These are phyloP conservation scores for Syndactyla subalaris DNA, from an alignment of 2,797 vertebrate genomes.

Conservation along the genomic window DNA sequence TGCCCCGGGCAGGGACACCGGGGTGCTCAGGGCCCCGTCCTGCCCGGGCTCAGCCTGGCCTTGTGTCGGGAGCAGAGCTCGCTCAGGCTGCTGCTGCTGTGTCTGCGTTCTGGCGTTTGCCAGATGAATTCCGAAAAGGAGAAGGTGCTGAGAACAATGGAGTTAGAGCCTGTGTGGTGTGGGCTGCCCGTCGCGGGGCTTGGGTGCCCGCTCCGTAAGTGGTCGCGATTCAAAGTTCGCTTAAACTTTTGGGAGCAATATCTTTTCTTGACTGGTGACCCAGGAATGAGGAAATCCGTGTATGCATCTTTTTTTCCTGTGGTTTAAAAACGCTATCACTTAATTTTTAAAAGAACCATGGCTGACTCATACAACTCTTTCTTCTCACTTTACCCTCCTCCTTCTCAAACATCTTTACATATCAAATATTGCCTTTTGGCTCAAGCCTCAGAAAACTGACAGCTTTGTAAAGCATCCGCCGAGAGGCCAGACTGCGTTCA, in stretches of 20 bases:
- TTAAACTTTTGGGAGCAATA: background rate
- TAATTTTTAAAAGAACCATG: conserved; percentile 37
- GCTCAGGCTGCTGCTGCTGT: background rate
- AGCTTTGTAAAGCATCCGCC: conserved; percentile 53
- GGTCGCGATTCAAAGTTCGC: background rate
- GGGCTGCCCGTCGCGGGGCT: background rate
- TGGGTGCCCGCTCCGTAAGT: fast-evolving
- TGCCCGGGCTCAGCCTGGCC: background rate
- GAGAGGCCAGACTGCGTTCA: conserved; percentile 42
- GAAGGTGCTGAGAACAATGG: conserved; percentile 46
- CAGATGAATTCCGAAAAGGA: background rate
- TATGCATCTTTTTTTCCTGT: background rate
- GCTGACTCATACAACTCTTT: conserved; percentile 53
- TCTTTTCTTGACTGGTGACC: background rate
- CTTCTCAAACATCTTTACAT: conserved; percentile 63
- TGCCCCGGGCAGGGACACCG: background rate
- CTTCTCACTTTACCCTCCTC: conserved; percentile 55
- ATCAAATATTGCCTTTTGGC: conserved; percentile 63
- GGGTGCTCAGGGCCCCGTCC: background rate
- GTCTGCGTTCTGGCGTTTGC: background rate
- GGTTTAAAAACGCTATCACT: conserved; percentile 53
- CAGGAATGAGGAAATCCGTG: conserved; percentile 20
- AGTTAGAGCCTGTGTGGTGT: background rate
- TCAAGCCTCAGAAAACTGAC: conserved; percentile 56
- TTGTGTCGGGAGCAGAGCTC: background rate